These are phyloP conservation scores for Trachymyrmex cornetzi DNA, from an alignment of 1,140 invertebrate species.

Conservation along the genomic window DNA sequence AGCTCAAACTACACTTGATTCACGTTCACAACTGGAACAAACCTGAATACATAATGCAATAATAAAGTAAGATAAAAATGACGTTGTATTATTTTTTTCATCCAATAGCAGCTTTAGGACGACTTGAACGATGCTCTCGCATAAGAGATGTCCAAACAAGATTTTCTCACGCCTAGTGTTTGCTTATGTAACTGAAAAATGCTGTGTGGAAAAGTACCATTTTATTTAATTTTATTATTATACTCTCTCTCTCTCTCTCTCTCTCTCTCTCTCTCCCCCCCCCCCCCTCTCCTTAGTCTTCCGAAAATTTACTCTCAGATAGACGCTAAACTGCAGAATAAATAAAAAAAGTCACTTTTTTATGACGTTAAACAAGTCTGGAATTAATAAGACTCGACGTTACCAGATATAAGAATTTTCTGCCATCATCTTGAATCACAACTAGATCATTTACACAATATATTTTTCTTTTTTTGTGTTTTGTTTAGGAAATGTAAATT, in stretches of 20 bases:
- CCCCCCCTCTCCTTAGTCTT: no score
- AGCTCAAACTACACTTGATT: conserved; percentile 79
- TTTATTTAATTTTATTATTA: not conserved
- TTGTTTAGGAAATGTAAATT: not conserved
- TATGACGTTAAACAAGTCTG: not conserved
- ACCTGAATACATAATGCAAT: conserved; percentile 6
- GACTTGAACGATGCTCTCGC: not conserved
- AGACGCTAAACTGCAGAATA: not conserved
- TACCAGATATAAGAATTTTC: not conserved
- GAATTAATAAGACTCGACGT: not conserved
- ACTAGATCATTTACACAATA: not conserved
- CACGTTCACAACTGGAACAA: conserved; percentile 71
- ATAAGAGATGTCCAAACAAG: not conserved
- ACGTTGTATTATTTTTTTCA: not conserved
- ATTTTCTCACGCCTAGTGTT: not conserved
- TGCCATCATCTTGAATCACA: not conserved
- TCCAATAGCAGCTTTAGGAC: not conserved
- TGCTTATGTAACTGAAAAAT: not conserved
- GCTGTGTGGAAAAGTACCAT: not conserved
- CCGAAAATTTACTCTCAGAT: not conserved
- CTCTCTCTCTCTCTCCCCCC: no score
- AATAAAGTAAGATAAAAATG: conserved; percentile 30
- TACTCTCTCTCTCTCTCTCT: not conserved
- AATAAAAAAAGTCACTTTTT: not conserved
- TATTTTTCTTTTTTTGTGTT: not conserved